A percentile compares a stretch with the other conserved stretches of the same genome.
phyloP scores from a whole-genome alignment of 2,888 invertebrate genomes.

The Phyllotreta cruciferae region DNA sequence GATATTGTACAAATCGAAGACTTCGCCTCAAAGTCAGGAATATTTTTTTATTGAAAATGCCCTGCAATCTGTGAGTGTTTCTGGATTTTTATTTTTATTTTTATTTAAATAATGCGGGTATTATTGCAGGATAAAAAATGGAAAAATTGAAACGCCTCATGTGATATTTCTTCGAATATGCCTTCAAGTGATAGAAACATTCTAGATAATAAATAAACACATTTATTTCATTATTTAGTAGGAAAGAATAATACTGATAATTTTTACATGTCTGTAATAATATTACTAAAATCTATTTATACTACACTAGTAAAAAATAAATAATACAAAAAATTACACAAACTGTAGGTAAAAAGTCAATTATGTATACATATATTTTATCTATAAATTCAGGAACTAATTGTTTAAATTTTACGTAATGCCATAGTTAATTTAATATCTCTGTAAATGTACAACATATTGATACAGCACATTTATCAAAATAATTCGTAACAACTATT shows the following conservation, averaged over 20 bases:
- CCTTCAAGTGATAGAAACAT: constrained; percentile 21
- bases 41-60: constrained; percentile 77
- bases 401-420: constrained; percentile 16
- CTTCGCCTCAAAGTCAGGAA: constrained; percentile 72
- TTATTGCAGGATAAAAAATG: constrained; percentile 51
- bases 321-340: constrained; percentile 44
- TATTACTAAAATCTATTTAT: constrained; percentile 41
- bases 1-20: constrained; percentile 68
- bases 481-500: constrained; percentile 1
- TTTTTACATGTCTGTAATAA: constrained; percentile 52
- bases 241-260: constrained; percentile 58
- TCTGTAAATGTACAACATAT: constrained; percentile 13
- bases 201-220: constrained; percentile 43
- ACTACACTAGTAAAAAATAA: constrained; percentile 47
- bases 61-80: constrained; percentile 54
- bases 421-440: constrained; percentile 15
- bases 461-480: constrained; percentile 17
- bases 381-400: constrained; percentile 28
- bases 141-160: constrained; percentile 45
- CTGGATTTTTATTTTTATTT: neutral
- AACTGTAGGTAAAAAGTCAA: constrained; percentile 17
- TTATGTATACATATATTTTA: constrained; percentile 17
- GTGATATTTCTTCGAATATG: neutral
- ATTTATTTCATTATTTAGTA: constrained; percentile 50
- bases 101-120: constrained; percentile 7